A percentile compares a stretch with the other conserved stretches of the same genome.
These are phyloP conservation scores for Patella depressa DNA, from an alignment of 2,888 invertebrate genomes.

Conservation along the genomic window DNA sequence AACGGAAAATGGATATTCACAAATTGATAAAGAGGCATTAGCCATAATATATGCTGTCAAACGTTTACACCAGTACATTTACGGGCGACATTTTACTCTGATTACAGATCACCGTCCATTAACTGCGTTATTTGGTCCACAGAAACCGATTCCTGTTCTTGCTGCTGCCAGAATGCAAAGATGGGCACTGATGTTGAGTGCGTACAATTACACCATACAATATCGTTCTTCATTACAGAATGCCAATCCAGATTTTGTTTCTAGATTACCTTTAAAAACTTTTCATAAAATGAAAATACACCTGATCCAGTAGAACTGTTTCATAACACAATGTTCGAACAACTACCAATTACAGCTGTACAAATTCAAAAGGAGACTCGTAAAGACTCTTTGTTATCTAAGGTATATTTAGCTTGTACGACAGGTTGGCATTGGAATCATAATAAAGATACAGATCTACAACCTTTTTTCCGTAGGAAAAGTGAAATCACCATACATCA, in stretches of 20 bases:
- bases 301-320: constrained; percentile 1
- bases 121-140: constrained; percentile 60
- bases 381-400: constrained; percentile 27
- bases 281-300: constrained; percentile 13
- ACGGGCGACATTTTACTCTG: constrained; percentile 45
- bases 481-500: constrained; percentile 29
- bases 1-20: constrained; percentile 29
- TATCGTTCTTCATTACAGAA: constrained; percentile 51
- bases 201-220: constrained; percentile 62
- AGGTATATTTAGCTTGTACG: constrained; percentile 20
- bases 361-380: constrained; percentile 30
- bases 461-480: constrained; percentile 20
- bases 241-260: constrained; percentile 62
- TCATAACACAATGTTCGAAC: neutral
- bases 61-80: constrained; percentile 42
- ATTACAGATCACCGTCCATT: constrained; percentile 70
- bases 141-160: constrained; percentile 49
- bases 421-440: constrained; percentile 23
- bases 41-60: constrained; percentile 38
- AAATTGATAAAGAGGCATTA: constrained; percentile 40
- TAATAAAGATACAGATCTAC: constrained; percentile 18
- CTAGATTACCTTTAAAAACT: constrained; percentile 41
- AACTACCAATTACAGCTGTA: constrained; percentile 32
- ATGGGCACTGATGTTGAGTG: constrained; percentile 55
- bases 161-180: constrained; percentile 56